Evolutionary conservation across 2,797 vertebrate genomes (phyloP), one percentile per base, ranked within the genome.

Genomic region (Cryptoprocta ferox): DNA sequence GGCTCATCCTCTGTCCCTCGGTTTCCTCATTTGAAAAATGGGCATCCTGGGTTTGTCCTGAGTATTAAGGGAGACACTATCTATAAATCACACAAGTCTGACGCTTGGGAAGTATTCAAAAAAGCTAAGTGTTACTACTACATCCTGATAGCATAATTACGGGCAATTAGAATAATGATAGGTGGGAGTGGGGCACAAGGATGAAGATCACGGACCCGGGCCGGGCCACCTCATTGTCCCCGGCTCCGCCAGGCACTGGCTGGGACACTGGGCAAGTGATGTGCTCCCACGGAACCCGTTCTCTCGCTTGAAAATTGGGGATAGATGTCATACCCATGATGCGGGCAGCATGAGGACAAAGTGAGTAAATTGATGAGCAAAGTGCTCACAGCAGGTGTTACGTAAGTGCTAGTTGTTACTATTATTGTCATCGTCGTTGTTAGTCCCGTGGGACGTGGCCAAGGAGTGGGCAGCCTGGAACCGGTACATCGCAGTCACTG

Each of bases 201-300:
- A 18, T 37, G 11, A 35, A 53, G 39, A 63, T 4, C 0, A 4
- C 6, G 5, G 83, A 19, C 18, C 19, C 0, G 24, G 37, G 37
- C 30, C 11, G 3, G 45, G 42, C 48, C 21, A 24, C 12, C 24
- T 1, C 13, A 19, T 5, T 14, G 63, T 13, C 1, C 53, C 65
- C 0, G 0, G 30, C 48, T 83, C 83, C 45, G 10, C 42, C 70
- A 35, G 2, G 10, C 30, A 32, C 50, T 2, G 32, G n/a, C 12
- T 12, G 53, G 50, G 39, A 70, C 16, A 24, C 15, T 2, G 42
- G 32, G 24, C 50, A 45, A 10, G 45, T 2, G 21, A 12, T 9
- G 0, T 3, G 3, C 6, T 35, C 11, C 66, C 1, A 3, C 0
- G 3, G 32, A 18, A 15, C 45, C 61, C 59, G 88, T 82, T 45